Base-by-base conservation (phyloP, 2,888 invertebrate genomes). In the Philereme transversata region DNA sequence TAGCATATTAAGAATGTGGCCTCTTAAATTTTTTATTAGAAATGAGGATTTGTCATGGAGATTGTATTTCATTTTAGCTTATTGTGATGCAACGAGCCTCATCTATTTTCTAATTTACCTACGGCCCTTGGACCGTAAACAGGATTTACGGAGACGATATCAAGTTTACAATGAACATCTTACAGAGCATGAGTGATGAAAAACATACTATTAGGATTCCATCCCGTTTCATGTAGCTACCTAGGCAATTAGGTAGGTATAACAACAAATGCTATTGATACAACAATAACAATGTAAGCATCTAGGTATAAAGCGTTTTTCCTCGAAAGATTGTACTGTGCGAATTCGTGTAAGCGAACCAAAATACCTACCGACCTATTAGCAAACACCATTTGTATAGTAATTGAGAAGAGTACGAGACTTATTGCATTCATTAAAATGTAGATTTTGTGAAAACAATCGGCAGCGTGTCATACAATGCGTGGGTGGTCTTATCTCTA, bases 371-470 rank as follows among this genome's bases (percentile, higher is more conserved):
- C 8, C 4, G 4, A 6, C 40, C 6, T 38, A 40, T 7, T 0
- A 40, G 40, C 8, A 40, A 8, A 7, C 5, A 46, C 8, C 6
- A 44, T 44, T 44, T 9, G 38, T 38, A 38, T 38, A 7, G 38
- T 40, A 40, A 5, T 6, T 38, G 0, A 38, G 6, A 36, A 7
- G 8, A 40, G 40, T 43, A n/a, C 10, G 10, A 5, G 10, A 5
- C n/a, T 10, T n/a, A 38, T 51, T 38, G 44, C 34, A 38, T 41
- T 48, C 8, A n/a, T 33, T 34, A 54, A 40, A 41, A 35, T 34
- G 48, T 10, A 34, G 48, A 47, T 35, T 57, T 46, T 7, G 44
- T 57, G 57, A 54, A 62, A 57, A 62, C 62, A 62, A 57, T 53
- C 49, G 44, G 5, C 22, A 10, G 22, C 22, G 46, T n/a, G 10